A percentile compares a stretch with the other conserved stretches of the same genome.
These are phyloP conservation scores for Vipera ursinii DNA, from an alignment of 2,797 vertebrate genomes.

Conservation along the genomic window DNA sequence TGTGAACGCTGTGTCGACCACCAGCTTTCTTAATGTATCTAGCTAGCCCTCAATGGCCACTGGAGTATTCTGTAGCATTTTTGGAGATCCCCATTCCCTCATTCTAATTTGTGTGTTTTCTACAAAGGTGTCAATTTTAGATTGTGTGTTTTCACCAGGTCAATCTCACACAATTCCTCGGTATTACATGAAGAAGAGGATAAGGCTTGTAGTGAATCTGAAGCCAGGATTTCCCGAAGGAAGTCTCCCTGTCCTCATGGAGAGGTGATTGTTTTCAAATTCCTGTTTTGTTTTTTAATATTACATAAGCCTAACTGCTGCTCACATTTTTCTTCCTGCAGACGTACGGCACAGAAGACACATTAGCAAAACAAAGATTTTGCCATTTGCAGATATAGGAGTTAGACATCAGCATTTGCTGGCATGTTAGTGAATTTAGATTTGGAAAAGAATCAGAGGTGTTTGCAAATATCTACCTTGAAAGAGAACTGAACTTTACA, in stretches of 20 bases:
- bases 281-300: background rate
- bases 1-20: background rate
- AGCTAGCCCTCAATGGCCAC: background rate
- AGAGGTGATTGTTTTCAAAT: constrained; percentile 72
- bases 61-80: background rate
- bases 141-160: constrained; percentile 67
- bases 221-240: constrained; percentile 76
- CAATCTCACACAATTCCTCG: constrained; percentile 91
- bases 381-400: background rate
- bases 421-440: background rate
- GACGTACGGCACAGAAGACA: background rate
- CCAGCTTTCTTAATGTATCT: background rate
- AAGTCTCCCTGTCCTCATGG: constrained; percentile 74
- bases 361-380: background rate
- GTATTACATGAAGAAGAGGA: constrained; percentile 90
- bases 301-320: background rate
- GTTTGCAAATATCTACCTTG: background rate
- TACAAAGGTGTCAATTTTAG: background rate
- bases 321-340: background rate
- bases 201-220: constrained; percentile 86
- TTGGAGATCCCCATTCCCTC: background rate
- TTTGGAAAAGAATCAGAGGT: background rate
- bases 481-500: background rate
- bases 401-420: background rate
- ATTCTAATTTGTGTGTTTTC: background rate